Percentiles rank a stretch among this genome's conserved stretches.
Conservation (phyloP, 35 echinoderm and acorn worm genomes). For the Heliocidaris tuberculata region DNA sequence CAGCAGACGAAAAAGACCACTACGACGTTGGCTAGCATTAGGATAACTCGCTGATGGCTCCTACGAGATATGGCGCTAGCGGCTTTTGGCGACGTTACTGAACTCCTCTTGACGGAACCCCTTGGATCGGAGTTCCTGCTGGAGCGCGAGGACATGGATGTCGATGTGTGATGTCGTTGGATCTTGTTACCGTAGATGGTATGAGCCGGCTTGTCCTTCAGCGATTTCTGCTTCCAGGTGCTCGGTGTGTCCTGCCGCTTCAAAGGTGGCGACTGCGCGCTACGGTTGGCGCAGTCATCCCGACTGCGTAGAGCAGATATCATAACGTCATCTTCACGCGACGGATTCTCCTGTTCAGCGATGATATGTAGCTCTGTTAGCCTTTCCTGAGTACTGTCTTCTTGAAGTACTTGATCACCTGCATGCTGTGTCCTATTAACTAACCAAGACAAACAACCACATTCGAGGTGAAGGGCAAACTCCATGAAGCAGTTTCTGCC, state of each 20-base stretch:
- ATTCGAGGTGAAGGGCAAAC: no score
- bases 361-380: constrained; percentile 38
- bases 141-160: background rate
- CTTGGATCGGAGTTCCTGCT: constrained; percentile 25
- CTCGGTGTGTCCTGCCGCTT: background rate
- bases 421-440: background rate
- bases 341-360: constrained; percentile 33
- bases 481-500: background rate
- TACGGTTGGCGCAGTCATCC: background rate
- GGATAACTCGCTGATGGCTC: constrained; percentile 56
- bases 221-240: background rate
- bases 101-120: background rate
- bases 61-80: constrained; percentile 47
- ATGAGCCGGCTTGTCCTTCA: constrained; percentile 18
- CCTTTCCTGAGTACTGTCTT: constrained; percentile 1
- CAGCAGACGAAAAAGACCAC: constrained; percentile 91
- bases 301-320: background rate
- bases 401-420: background rate
- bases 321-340: background rate
- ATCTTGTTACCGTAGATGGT: constrained; percentile 21
- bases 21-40: constrained; percentile 76
- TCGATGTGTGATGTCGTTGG: constrained; percentile 27
- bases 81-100: background rate
- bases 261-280: background rate
- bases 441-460: background rate